A percentile compares a stretch with the other conserved stretches of the same genome.
Conservation (phyloP, 2,888 invertebrate genomes). For the Sycophila texana region DNA sequence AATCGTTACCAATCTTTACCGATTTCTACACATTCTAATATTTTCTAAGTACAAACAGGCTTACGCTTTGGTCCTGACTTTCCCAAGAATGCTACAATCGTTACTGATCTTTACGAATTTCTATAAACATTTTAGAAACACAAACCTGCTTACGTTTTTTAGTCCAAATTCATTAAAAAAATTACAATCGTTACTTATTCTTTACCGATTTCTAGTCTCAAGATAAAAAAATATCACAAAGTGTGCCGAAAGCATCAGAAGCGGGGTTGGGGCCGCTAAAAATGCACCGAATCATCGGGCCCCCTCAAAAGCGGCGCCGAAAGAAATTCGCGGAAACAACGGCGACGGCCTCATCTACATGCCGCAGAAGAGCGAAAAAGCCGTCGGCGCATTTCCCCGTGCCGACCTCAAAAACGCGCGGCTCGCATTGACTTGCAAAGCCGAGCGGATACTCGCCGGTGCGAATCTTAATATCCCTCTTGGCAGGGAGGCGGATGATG, state of each 20-base stretch:
- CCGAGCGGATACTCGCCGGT: slow-evolving; percentile 42
- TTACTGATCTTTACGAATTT: too few species aligned
- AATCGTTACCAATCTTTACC: too few species aligned
- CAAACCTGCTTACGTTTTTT: too few species aligned
- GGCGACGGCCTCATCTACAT: background rate
- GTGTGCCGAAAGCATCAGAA: background rate
- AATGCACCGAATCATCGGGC: background rate
- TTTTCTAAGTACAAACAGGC: too few species aligned
- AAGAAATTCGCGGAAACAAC: background rate
- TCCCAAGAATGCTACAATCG: too few species aligned
- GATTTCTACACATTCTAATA: too few species aligned
- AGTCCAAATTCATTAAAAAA: too few species aligned
- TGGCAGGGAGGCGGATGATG: background rate
- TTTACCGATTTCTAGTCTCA: too few species aligned
- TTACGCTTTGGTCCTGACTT: too few species aligned
- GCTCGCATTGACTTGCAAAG: slow-evolving; percentile 52
- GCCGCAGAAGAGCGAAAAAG: slow-evolving; percentile 11
- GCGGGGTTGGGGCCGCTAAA: too few species aligned
- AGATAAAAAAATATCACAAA: background rate
- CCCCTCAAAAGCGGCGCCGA: background rate
- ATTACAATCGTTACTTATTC: too few species aligned
- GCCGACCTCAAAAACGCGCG: slow-evolving; percentile 12
- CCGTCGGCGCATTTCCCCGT: background rate
- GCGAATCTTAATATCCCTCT: slow-evolving; percentile 45
- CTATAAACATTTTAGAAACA: too few species aligned